Evolutionary conservation across 2,113 vertebrate genomes (phyloP).

Genomic region (Anthoscopus minutus): DNA sequence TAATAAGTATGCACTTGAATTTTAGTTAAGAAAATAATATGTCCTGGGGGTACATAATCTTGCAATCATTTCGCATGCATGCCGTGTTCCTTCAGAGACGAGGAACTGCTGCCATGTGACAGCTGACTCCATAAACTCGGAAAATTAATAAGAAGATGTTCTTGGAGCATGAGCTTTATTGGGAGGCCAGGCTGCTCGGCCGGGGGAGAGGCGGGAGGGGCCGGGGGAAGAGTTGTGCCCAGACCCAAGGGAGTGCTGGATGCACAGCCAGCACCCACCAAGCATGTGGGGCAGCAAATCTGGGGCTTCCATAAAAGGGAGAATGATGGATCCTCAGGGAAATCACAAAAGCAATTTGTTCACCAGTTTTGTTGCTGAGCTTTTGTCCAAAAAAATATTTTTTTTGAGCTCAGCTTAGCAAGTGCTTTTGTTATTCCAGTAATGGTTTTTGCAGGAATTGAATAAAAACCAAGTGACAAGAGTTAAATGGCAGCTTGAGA

Average conservation of each 20-base stretch:
- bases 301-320: not conserved
- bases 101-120: slow-evolving; percentile 27
- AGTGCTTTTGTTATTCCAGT: slow-evolving; percentile 5
- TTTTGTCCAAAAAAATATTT: not conserved
- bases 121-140: not conserved
- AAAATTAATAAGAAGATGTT: not conserved
- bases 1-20: slow-evolving; percentile 43
- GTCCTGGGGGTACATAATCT: not conserved
- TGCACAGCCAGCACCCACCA: not conserved
- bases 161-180: not conserved
- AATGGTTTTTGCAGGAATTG: not conserved
- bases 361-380: not conserved
- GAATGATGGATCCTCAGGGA: not conserved
- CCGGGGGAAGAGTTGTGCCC: not conserved
- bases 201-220: not conserved
- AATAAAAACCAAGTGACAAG: not conserved
- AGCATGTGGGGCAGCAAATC: not conserved
- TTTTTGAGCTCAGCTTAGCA: slow-evolving; percentile 2
- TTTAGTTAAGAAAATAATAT: slow-evolving; percentile 53
- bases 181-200: not conserved
- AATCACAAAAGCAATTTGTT: slow-evolving; percentile 42
- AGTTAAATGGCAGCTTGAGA: slow-evolving; percentile 6
- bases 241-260: rapidly evolving
- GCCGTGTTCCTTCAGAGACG: not conserved
- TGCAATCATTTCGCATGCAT: not conserved